A percentile compares a stretch with the other conserved stretches of the same genome.
phyloP scores from a whole-genome alignment of 35 echinoderm and acorn worm species.

The Holothuria glaberrima region DNA sequence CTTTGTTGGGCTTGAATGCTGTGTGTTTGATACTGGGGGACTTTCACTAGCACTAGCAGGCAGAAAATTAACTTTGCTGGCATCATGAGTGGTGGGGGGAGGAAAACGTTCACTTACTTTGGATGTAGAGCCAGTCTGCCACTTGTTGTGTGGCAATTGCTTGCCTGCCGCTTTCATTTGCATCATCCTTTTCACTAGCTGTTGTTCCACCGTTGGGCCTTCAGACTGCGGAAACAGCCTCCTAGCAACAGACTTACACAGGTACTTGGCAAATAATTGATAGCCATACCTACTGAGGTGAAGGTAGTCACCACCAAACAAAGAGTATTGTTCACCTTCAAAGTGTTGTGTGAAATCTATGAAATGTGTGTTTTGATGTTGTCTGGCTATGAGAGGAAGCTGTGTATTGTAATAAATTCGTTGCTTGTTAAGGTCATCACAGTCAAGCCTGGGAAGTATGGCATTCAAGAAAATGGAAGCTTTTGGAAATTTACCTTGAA shows the following conservation, averaged over 20 bases:
- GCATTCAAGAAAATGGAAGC: too few species aligned
- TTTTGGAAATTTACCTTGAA: too few species aligned
- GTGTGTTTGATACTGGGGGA: background rate
- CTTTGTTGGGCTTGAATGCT: background rate
- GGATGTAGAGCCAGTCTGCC: too few species aligned
- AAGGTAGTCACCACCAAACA: background rate
- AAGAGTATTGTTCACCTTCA: background rate
- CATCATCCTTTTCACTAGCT: background rate
- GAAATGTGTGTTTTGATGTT: constrained; percentile 29
- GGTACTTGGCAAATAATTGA: background rate
- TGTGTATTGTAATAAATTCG: constrained; percentile 23
- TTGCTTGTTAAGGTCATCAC: too few species aligned
- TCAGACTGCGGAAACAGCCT: background rate
- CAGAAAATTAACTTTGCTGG: too few species aligned
- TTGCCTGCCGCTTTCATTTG: background rate
- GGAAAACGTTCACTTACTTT: too few species aligned
- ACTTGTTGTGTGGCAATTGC: too few species aligned
- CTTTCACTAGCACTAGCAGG: too few species aligned
- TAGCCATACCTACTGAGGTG: constrained; percentile 17
- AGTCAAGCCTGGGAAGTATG: too few species aligned
- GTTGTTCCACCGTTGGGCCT: background rate
- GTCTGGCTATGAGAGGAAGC: constrained; percentile 7
- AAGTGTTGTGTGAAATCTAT: constrained; percentile 13
- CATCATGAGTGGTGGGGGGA: too few species aligned
- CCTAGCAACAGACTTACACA: background rate